A percentile compares a stretch with the other conserved stretches of the same genome.
Evolutionary conservation across 2,113 vertebrate species (phyloP).

Genomic region (Harpagus bidentatus): DNA sequence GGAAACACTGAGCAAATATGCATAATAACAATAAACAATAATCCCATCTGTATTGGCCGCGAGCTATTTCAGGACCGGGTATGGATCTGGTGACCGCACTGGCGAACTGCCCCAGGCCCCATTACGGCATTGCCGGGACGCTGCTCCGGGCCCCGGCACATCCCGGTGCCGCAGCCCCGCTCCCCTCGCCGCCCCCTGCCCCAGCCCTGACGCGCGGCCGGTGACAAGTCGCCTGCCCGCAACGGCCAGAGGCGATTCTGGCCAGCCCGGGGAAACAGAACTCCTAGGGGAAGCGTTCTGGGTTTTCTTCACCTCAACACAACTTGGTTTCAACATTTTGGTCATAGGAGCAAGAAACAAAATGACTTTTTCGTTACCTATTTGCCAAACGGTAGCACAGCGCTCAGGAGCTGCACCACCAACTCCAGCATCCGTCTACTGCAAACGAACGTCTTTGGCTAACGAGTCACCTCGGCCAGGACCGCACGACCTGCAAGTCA

Average conservation of each 20-base stretch:
- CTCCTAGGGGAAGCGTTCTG: not conserved
- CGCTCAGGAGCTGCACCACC: not conserved
- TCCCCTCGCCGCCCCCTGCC: not conserved
- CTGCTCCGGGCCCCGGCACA: not conserved
- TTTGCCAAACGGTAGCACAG: fast-evolving
- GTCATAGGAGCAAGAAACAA: not conserved
- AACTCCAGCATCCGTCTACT: fast-evolving
- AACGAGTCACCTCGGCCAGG: not conserved
- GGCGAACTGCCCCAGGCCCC: not conserved
- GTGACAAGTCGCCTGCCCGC: not conserved
- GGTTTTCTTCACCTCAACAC: too few relatives aligned
- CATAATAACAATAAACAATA: fast-evolving
- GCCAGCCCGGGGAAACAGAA: not conserved
- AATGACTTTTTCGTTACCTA: fast-evolving
- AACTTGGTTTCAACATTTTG: not conserved
- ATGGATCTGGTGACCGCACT: not conserved
- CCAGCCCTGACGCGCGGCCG: not conserved
- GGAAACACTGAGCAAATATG: not conserved
- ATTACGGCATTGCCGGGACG: fast-evolving
- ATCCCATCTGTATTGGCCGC: fast-evolving
- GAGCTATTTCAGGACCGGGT: fast-evolving
- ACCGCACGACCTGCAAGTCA: fast-evolving
- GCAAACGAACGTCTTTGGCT: fast-evolving
- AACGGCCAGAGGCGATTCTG: fast-evolving
- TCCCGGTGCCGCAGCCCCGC: not conserved